Conservation (phyloP, 2,888 invertebrate species). For the Acleris sparsana region DNA sequence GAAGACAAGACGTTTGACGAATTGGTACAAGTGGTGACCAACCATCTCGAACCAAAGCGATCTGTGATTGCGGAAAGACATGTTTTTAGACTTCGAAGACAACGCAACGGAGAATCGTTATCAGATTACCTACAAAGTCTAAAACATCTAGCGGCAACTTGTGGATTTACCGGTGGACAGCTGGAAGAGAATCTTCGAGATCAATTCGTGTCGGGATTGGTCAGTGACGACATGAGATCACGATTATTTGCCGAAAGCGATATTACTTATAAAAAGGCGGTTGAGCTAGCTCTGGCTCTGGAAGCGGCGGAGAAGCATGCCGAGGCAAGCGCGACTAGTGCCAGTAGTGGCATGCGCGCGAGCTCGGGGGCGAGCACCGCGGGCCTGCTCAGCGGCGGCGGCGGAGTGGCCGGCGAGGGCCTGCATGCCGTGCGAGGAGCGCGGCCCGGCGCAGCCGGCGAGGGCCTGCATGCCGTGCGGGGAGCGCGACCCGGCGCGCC, state of each 20-base stretch:
- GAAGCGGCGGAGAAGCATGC: slow-evolving; percentile 2
- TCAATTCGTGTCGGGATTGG: neutral
- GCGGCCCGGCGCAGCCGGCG: neutral
- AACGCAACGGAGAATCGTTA: too few species aligned
- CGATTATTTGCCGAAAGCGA: neutral
- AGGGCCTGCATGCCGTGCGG: neutral
- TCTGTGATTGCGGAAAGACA: neutral
- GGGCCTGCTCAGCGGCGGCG: neutral
- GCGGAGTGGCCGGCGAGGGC: too few species aligned
- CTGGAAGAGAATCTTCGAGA: neutral
- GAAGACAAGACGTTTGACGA: slow-evolving; percentile 4
- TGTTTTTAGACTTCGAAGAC: too few species aligned
- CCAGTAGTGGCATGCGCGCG: neutral
- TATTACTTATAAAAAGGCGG: neutral
- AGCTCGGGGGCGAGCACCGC: neutral
- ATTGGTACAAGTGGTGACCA: neutral
- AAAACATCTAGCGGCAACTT: too few species aligned
- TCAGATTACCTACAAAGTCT: too few species aligned
- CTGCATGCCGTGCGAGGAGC: neutral
- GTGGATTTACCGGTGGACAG: neutral
- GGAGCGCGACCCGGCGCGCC: neutral
- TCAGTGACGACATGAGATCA: neutral
- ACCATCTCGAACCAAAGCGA: slow-evolving; percentile 5
- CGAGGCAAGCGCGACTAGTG: neutral
- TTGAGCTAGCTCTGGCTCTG: neutral